Percentiles rank a stretch among this genome's conserved stretches.
Conservation (phyloP, 2,797 vertebrate genomes). For the Lagorchestes hirsutus region DNA sequence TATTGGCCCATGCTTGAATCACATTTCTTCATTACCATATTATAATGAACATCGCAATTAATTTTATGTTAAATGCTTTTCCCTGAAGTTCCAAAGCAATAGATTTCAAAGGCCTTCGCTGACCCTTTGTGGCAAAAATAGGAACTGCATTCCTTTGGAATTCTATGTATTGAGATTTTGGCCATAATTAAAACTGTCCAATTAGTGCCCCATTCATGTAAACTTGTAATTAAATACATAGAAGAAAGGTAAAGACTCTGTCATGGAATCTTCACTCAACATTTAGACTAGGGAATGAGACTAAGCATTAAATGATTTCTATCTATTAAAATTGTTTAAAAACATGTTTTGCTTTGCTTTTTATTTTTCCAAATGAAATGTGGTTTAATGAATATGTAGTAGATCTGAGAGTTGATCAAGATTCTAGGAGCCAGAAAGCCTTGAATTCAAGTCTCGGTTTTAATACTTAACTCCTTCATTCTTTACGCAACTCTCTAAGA, state of each 20-base stretch:
- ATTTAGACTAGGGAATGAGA: neutral
- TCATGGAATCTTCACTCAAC: neutral
- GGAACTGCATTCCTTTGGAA: constrained; percentile 76
- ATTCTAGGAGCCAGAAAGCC: neutral
- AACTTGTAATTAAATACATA: neutral
- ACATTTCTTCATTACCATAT: constrained; percentile 19
- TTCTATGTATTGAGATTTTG: neutral
- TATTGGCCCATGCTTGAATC: neutral
- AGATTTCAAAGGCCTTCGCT: constrained; percentile 67
- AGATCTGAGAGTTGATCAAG: neutral
- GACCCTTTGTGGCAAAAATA: constrained; percentile 82
- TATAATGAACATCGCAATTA: constrained; percentile 29
- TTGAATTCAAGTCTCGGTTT: neutral
- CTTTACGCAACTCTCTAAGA: neutral
- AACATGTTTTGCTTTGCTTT: neutral
- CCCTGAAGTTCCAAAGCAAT: neutral
- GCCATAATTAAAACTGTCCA: neutral
- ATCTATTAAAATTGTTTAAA: constrained; percentile 2
- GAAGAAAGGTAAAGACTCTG: neutral
- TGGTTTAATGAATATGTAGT: neutral
- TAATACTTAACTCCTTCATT: neutral
- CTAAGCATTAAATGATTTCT: neutral
- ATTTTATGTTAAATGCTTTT: constrained; percentile 8
- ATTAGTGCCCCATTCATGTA: neutral
- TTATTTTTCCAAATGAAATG: neutral